Evolutionary conservation across 2,888 invertebrate genomes (phyloP).

Genomic region (Epinotia nisella): DNA sequence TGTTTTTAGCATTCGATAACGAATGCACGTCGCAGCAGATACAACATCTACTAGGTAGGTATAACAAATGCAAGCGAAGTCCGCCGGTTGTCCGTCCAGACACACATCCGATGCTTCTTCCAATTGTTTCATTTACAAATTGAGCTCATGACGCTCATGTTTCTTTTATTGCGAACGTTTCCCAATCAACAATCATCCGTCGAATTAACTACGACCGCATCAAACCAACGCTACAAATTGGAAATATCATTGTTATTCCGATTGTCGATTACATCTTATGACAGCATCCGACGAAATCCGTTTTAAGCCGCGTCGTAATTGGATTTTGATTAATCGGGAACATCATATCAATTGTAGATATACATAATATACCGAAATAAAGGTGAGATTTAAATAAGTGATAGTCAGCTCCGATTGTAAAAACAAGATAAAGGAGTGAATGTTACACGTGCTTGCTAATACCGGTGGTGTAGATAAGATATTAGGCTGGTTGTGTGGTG

Average conservation of each 20-base stretch:
- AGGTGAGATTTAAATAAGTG: conserved; percentile 22
- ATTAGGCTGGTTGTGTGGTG: conserved; percentile 18
- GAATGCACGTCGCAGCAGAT: conserved; percentile 1
- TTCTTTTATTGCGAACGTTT: conserved; percentile 18
- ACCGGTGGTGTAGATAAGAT: conserved; percentile 32
- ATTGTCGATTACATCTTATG: conserved; percentile 38
- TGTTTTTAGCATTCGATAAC: conserved; percentile 18
- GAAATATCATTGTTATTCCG: conserved; percentile 38
- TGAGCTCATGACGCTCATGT: conserved; percentile 13
- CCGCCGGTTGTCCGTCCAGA: conserved; percentile 13
- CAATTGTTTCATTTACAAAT: conserved; percentile 37
- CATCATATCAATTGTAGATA: conserved; percentile 36
- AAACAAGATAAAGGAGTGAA: conserved; percentile 37
- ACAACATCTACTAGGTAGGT: conserved; percentile 20
- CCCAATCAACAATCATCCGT: conserved; percentile 18
- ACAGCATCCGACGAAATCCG: conserved; percentile 36
- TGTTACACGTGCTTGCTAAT: conserved; percentile 41
- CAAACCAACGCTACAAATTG: conserved; percentile 22
- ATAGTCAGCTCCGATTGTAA: conserved; percentile 32
- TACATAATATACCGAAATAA: conserved; percentile 25
- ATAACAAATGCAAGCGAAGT: conserved; percentile 20
- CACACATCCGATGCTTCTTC: conserved; percentile 21
- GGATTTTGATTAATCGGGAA: conserved; percentile 40
- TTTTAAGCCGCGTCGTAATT: conserved; percentile 36
- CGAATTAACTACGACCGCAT: conserved; percentile 25